phyloP scores from a whole-genome alignment of 2,888 invertebrate species.

The Drosophila bunnanda region DNA sequence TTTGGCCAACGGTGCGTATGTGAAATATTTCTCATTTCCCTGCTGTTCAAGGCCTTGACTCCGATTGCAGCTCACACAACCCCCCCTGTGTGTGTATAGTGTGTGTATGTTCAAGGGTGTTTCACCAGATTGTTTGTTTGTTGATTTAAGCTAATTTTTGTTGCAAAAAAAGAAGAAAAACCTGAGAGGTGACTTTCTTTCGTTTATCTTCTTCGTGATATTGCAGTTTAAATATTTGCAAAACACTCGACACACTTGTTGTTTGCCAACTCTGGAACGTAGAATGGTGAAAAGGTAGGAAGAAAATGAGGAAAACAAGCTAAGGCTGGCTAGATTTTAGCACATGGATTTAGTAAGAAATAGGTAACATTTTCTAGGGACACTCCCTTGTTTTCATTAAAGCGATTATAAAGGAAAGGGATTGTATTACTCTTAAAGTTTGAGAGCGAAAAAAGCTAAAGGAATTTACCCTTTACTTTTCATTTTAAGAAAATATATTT shows the following conservation, averaged over 20 bases:
- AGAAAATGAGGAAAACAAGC: neutral
- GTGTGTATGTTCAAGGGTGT: neutral
- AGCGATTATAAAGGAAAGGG: neutral
- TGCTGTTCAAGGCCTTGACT: constrained; percentile 39
- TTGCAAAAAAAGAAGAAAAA: neutral
- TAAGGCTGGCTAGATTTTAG: neutral
- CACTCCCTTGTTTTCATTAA: neutral
- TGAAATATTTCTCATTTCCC: constrained; percentile 49
- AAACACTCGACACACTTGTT: constrained; percentile 59
- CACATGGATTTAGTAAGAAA: constrained; percentile 11
- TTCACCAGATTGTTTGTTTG: constrained; percentile 41
- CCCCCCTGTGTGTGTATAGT: neutral
- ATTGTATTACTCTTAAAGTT: too few relatives aligned
- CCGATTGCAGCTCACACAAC: constrained; percentile 40
- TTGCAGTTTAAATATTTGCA: constrained; percentile 57
- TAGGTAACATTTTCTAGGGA: neutral
- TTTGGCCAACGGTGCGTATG: constrained; percentile 69
- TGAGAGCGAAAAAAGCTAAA: too few relatives aligned
- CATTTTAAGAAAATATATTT: neutral
- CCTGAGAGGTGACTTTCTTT: constrained; percentile 13
- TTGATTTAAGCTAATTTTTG: constrained; percentile 65
- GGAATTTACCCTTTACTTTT: too few relatives aligned
- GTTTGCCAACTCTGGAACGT: constrained; percentile 35
- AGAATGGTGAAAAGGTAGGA: constrained; percentile 1
- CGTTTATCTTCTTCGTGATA: constrained; percentile 37